Conservation (phyloP, 2,113 vertebrate species). For the Orientallactaga bullata region DNA sequence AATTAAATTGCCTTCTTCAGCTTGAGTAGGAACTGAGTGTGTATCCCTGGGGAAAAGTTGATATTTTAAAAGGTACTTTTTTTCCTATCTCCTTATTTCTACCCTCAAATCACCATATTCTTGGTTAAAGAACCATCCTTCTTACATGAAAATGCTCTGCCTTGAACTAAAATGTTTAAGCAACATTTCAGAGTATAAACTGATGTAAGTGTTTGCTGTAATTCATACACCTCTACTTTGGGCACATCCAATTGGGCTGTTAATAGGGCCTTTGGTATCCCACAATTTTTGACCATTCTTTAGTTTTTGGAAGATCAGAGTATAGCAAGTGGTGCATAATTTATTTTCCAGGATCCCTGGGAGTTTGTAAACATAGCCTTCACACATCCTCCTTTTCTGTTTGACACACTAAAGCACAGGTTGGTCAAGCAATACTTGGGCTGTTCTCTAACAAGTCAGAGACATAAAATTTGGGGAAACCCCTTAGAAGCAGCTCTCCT, state of each 20-base stretch:
- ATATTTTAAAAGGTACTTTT: conserved; percentile 50
- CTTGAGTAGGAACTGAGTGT: not conserved
- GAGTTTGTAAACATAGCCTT: not conserved
- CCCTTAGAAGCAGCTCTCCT: not conserved
- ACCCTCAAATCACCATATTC: conserved; percentile 32
- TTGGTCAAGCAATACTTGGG: not conserved
- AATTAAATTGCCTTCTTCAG: conserved; percentile 52
- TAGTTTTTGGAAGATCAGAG: not conserved
- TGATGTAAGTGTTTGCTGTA: not conserved
- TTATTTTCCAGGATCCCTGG: conserved; percentile 2
- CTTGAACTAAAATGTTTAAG: conserved; percentile 47
- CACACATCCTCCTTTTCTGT: not conserved
- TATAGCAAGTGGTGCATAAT: conserved; percentile 8
- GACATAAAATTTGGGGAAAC: not conserved
- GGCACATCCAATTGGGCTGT: not conserved
- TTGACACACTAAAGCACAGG: not conserved
- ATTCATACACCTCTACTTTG: not conserved
- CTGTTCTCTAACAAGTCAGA: not conserved
- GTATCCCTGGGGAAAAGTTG: not conserved
- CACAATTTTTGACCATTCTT: not conserved
- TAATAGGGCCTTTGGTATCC: not conserved
- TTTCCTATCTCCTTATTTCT: conserved; percentile 43
- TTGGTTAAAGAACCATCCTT: conserved; percentile 53
- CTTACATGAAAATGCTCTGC: conserved; percentile 56
- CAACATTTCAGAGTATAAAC: not conserved